A percentile compares a stretch with the other conserved stretches of the same genome.
Conservation (phyloP, 1,140 invertebrate species). For the Lordiphosa mommai region DNA sequence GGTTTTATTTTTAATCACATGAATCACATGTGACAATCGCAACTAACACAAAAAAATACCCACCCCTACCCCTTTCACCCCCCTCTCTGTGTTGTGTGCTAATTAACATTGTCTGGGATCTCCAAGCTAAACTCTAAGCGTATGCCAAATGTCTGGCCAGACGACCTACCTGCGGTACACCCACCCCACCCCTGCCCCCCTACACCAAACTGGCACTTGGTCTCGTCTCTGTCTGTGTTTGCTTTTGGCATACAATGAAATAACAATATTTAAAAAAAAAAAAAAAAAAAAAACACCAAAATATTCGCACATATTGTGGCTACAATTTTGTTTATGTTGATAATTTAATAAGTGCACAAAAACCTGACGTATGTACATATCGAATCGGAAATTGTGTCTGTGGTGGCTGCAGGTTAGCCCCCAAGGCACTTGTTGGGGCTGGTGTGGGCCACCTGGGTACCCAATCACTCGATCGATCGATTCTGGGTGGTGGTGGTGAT, state of each 20-base stretch:
- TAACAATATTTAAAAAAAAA: conserved; percentile 28
- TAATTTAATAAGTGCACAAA: conserved; percentile 69
- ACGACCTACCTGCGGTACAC: conserved; percentile 4
- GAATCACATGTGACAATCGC: conserved; percentile 71
- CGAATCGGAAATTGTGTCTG: neutral
- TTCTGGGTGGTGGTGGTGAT: conserved; percentile 8
- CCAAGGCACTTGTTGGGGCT: conserved; percentile 11
- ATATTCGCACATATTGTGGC: conserved; percentile 20
- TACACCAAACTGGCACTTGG: conserved; percentile 69
- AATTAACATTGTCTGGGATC: conserved; percentile 70
- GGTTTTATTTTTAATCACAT: conserved; percentile 67
- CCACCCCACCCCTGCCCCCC: neutral
- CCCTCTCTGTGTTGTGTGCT: conserved; percentile 69
- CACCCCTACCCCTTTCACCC: conserved; percentile 37
- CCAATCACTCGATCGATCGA: conserved; percentile 8
- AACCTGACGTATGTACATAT: conserved; percentile 4
- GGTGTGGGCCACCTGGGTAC: conserved; percentile 42
- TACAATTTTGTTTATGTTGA: conserved; percentile 74
- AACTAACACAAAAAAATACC: neutral
- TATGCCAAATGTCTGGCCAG: conserved; percentile 7
- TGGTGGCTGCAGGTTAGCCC: no score
- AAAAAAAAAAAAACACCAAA: conserved; percentile 28
- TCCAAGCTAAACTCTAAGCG: neutral
- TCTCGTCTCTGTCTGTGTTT: conserved; percentile 58
- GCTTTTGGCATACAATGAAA: conserved; percentile 62